Conservation (phyloP, 1,140 invertebrate species). For the Drosophila kanapiae region DNA sequence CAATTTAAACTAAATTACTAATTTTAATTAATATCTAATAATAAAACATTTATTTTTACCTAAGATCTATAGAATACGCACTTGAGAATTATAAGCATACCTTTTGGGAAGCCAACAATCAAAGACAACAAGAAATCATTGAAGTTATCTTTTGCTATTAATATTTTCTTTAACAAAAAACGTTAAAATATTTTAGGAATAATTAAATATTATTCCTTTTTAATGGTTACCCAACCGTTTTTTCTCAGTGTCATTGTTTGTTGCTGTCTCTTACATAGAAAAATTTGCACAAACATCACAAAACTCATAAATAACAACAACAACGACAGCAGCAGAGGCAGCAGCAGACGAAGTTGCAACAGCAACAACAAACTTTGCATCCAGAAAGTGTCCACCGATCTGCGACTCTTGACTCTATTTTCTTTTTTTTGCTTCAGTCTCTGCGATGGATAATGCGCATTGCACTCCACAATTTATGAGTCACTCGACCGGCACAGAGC, state of each 20-base stretch:
- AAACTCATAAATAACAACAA: conserved; percentile 81
- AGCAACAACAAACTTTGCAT: conserved; percentile 23
- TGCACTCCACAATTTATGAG: conserved; percentile 78
- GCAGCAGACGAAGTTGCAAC: conserved; percentile 17
- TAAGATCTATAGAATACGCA: too few relatives aligned
- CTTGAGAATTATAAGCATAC: not conserved
- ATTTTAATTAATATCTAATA: too few relatives aligned
- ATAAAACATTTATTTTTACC: too few relatives aligned
- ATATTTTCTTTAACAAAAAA: not conserved
- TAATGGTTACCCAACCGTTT: not conserved
- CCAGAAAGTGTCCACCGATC: conserved; percentile 72
- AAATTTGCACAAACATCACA: conserved; percentile 83
- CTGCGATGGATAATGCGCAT: conserved; percentile 68
- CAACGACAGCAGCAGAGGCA: conserved; percentile 42
- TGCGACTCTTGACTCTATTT: conserved; percentile 35
- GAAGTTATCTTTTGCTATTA: too few relatives aligned
- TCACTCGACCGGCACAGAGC: conserved; percentile 45
- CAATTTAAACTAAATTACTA: too few relatives aligned
- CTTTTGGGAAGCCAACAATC: too few relatives aligned
- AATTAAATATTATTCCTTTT: not conserved
- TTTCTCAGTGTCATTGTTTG: conserved; percentile 4
- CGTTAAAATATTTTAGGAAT: not conserved
- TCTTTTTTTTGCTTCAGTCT: conserved; percentile 26
- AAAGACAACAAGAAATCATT: too few relatives aligned
- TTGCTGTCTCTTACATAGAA: conserved; percentile 69